Conservation (phyloP, 2,113 vertebrate species). For the Cyanocitta stelleri region DNA sequence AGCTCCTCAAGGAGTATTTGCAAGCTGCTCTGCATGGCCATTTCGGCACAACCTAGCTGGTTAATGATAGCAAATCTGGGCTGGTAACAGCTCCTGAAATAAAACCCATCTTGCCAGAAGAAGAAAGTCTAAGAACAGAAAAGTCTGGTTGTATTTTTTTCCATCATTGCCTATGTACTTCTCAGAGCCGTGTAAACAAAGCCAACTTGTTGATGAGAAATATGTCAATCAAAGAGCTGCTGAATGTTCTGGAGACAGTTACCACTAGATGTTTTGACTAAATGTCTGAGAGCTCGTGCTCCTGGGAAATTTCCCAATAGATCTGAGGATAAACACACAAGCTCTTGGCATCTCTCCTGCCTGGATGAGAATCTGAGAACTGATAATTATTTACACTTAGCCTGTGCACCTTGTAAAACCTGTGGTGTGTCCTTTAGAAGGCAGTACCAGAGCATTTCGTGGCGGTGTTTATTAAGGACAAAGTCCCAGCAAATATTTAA, state of each 20-base stretch:
- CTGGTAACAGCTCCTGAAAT: conserved; percentile 11
- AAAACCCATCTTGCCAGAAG: conserved; percentile 4
- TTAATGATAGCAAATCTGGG: conserved; percentile 2
- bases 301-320: conserved; percentile 48
- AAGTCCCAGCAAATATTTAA: neutral
- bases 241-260: conserved; percentile 59
- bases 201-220: conserved; percentile 67
- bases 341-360: conserved; percentile 22
- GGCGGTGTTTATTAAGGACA: neutral
- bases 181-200: conserved; percentile 45
- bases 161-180: conserved; percentile 21
- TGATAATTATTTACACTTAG: conserved; percentile 50
- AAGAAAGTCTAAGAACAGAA: conserved; percentile 31
- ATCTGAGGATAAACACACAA: conserved; percentile 55
- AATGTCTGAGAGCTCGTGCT: conserved; percentile 54
- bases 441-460: neutral
- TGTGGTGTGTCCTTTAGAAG: neutral
- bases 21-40: conserved; percentile 9
- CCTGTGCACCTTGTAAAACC: neutral
- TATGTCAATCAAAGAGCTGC: conserved; percentile 58
- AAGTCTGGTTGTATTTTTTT: conserved; percentile 31
- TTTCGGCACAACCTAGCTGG: neutral
- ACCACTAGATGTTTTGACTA: conserved; percentile 62
- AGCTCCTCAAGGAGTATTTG: neutral
- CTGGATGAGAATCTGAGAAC: neutral